Conservation (phyloP, 2,888 invertebrate genomes). For the Odontomyia ornata region DNA sequence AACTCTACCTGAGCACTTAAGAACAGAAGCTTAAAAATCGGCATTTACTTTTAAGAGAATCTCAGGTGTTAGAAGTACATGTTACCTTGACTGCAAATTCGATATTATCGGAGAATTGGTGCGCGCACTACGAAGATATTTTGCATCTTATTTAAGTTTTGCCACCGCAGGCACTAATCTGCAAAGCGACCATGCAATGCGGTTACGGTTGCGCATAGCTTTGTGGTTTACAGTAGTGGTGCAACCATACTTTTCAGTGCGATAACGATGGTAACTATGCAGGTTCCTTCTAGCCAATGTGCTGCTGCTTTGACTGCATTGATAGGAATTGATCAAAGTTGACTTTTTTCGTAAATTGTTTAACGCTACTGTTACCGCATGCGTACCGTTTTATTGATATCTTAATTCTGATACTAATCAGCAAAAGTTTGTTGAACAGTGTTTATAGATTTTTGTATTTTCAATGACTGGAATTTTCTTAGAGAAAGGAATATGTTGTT, state of each 20-base stretch:
- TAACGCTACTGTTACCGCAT: slow-evolving; percentile 39
- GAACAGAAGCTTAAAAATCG: slow-evolving; percentile 31
- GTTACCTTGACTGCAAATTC: slow-evolving; percentile 35
- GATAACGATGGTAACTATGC: slow-evolving; percentile 1
- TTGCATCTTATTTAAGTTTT: slow-evolving; percentile 46
- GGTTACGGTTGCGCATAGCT: slow-evolving; percentile 39
- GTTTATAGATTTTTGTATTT: no score
- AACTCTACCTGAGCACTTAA: background rate
- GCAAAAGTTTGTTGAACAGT: background rate
- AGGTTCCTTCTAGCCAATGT: background rate
- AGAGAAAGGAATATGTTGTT: no score
- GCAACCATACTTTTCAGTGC: slow-evolving; percentile 16
- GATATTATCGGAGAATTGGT: slow-evolving; percentile 45
- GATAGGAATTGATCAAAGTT: background rate
- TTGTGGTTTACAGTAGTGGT: slow-evolving; percentile 35
- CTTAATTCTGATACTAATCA: slow-evolving; percentile 37
- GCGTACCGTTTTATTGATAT: slow-evolving; percentile 42
- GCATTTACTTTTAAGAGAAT: slow-evolving; percentile 39
- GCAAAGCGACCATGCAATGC: slow-evolving; percentile 20
- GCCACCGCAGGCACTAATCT: slow-evolving; percentile 35
- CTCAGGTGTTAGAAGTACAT: slow-evolving; percentile 46
- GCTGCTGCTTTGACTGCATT: background rate
- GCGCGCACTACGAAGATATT: slow-evolving; percentile 35
- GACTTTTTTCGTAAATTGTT: slow-evolving; percentile 32
- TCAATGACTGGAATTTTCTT: no score